Evolutionary conservation across 2,888 invertebrate species (phyloP).

Genomic region (Brachylomia viminalis): DNA sequence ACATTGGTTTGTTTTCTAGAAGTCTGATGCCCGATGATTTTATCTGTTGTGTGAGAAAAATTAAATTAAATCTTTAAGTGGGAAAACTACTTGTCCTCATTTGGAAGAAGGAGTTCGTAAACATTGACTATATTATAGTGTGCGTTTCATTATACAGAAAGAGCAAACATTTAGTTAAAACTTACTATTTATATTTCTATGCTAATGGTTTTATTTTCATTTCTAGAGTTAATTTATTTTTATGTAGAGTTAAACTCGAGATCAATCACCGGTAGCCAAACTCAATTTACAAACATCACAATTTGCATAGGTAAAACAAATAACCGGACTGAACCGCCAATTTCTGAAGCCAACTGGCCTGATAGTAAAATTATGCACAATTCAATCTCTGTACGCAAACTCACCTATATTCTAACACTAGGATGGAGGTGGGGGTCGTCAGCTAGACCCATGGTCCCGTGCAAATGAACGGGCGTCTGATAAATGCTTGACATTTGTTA

Average conservation of each 20-base stretch:
- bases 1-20: neutral
- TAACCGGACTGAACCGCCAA: neutral
- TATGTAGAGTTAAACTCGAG: neutral
- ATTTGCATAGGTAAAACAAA: slow-evolving; percentile 35
- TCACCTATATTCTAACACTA: slow-evolving; percentile 69
- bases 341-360: slow-evolving; percentile 16
- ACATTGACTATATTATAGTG: neutral
- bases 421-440: slow-evolving; percentile 67
- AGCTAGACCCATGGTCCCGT: slow-evolving; percentile 72
- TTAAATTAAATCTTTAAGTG: neutral
- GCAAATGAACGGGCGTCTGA: slow-evolving; percentile 79
- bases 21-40: neutral
- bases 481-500: slow-evolving; percentile 81
- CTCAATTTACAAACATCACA: neutral
- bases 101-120: neutral
- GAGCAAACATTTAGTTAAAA: neutral
- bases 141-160: neutral
- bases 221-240: too few species aligned
- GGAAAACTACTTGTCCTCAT: neutral
- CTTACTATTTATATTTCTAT: neutral
- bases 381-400: slow-evolving; percentile 54
- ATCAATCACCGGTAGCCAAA: neutral
- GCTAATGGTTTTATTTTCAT: neutral
- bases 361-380: slow-evolving; percentile 56
- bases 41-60: neutral